Evolutionary conservation across 2,888 invertebrate species (phyloP).

Genomic region (Papilio demoleus): DNA sequence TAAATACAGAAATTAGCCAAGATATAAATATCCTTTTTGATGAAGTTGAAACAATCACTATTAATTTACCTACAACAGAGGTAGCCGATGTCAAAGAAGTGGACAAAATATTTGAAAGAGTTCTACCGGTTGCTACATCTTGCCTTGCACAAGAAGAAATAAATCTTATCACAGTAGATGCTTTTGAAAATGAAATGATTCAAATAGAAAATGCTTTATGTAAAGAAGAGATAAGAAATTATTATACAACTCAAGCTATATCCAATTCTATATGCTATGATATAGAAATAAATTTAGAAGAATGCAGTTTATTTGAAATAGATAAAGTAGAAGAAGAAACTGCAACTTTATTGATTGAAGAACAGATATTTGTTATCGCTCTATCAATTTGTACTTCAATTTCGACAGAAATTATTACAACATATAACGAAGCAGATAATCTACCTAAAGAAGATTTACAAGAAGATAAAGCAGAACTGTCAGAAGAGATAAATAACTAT

Average conservation of each 20-base stretch:
- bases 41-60: neutral
- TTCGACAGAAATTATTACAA: neutral
- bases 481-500: slow-evolving; percentile 1
- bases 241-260: neutral
- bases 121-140: neutral
- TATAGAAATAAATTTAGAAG: slow-evolving; percentile 19
- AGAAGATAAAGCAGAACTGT: neutral
- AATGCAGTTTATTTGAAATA: neutral
- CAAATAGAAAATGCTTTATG: neutral
- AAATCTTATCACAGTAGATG: neutral
- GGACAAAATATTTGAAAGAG: neutral
- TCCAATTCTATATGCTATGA: neutral
- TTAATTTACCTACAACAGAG: neutral
- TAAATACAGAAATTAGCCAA: neutral
- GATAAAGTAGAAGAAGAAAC: slow-evolving; percentile 1
- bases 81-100: neutral
- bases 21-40: neutral
- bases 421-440: slow-evolving; percentile 8
- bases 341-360: neutral
- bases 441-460: neutral
- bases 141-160: neutral
- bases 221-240: neutral
- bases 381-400: neutral
- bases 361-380: neutral
- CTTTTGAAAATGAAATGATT: neutral